phyloP scores from a whole-genome alignment of 2,113 vertebrate genomes.

The Plecturocebus donacophilus region DNA sequence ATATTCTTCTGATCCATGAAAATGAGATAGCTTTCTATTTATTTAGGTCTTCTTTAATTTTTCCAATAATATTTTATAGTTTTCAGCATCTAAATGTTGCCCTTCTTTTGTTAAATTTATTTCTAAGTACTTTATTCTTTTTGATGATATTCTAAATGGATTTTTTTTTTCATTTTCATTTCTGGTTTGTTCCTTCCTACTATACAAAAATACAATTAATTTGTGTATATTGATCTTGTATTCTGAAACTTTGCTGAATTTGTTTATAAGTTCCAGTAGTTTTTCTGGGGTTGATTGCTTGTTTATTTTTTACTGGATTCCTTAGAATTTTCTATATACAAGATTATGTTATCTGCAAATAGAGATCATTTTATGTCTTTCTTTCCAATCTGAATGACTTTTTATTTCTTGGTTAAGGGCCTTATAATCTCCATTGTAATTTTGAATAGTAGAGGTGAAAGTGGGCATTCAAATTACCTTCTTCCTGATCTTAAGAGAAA shows the following conservation, averaged over 20 bases:
- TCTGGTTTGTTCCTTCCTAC: neutral
- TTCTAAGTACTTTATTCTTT: neutral
- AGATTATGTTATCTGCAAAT: neutral
- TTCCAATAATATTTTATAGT: neutral
- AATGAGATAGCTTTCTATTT: neutral
- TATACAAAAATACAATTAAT: neutral
- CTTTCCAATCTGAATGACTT: neutral
- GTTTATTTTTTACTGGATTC: neutral
- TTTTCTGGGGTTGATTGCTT: neutral
- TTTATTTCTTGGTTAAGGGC: neutral
- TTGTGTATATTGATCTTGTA: neutral
- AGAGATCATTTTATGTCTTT: neutral
- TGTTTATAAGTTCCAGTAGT: neutral
- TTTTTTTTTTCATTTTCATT: neutral
- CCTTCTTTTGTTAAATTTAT: neutral
- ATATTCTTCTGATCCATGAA: neutral
- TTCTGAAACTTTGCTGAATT: neutral
- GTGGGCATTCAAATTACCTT: neutral
- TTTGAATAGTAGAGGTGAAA: neutral
- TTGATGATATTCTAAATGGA: neutral
- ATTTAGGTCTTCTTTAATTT: neutral
- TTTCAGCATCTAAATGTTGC: neutral
- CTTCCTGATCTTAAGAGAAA: neutral
- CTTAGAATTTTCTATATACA: neutral
- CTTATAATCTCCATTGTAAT: neutral